phyloP scores from a whole-genome alignment of 2,888 invertebrate genomes.

The Stenotaenia linearis region DNA sequence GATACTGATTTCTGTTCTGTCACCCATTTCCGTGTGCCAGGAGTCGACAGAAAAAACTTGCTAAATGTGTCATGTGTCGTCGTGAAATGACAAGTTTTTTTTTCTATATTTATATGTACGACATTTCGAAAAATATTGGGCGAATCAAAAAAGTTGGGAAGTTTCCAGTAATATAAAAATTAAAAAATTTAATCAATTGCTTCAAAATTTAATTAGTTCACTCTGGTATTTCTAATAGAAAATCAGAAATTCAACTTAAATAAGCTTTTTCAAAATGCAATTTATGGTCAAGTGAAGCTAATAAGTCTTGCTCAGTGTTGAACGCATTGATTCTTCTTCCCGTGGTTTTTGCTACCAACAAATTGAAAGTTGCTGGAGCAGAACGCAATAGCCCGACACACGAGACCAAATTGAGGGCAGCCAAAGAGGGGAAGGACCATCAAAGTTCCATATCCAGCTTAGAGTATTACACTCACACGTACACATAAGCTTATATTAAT shows the following conservation, averaged over 20 bases:
- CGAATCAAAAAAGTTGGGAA: too few relatives aligned
- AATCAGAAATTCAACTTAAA: too few relatives aligned
- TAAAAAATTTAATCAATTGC: too few relatives aligned
- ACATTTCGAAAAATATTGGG: too few relatives aligned
- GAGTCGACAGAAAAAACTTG: too few relatives aligned
- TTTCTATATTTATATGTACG: too few relatives aligned
- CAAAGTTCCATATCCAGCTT: not conserved
- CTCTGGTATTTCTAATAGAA: too few relatives aligned
- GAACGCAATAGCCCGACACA: slow-evolving; percentile 23
- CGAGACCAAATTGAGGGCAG: slow-evolving; percentile 17
- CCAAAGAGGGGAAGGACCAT: slow-evolving; percentile 10
- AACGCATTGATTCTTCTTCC: slow-evolving; percentile 12
- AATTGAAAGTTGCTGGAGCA: slow-evolving; percentile 24
- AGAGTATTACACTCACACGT: not conserved
- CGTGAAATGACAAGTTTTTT: too few relatives aligned
- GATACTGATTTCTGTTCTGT: not conserved
- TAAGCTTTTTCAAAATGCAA: too few relatives aligned
- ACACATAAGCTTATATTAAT: not conserved
- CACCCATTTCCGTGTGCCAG: not conserved
- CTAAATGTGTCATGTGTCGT: not conserved
- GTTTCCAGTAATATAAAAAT: too few relatives aligned
- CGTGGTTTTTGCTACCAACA: not conserved
- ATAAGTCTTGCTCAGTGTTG: slow-evolving; percentile 5
- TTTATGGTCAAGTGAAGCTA: not conserved
- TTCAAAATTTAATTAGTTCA: too few relatives aligned